A percentile compares a stretch with the other conserved stretches of the same genome.
Evolutionary conservation across 2,888 invertebrate genomes (phyloP).

Genomic region (Herminia tarsipennalis): DNA sequence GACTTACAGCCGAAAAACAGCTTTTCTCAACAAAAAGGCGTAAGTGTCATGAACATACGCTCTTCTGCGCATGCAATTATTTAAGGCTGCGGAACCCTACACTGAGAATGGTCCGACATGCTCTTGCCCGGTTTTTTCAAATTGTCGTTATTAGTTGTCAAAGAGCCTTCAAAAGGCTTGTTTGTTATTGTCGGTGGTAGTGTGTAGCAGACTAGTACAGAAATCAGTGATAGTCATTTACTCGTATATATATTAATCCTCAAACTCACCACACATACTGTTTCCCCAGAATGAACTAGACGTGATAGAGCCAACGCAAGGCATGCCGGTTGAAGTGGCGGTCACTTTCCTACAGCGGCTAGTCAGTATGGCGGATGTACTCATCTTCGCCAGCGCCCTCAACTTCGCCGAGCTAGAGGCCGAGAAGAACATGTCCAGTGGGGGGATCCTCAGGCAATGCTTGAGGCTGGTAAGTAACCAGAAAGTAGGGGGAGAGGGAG

Average conservation of each 20-base stretch:
- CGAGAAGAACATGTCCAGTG: slow-evolving; percentile 99
- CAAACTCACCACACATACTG: not conserved
- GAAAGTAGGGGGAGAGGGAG: not conserved
- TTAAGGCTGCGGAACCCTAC: too few relatives aligned
- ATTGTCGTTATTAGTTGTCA: too few relatives aligned
- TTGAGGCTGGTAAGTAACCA: slow-evolving; percentile 91
- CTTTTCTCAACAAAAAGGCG: too few relatives aligned
- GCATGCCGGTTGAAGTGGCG: slow-evolving; percentile 99
- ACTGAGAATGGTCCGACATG: too few relatives aligned
- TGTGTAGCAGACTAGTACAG: too few relatives aligned
- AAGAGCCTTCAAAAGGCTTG: too few relatives aligned
- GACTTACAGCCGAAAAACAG: too few relatives aligned
- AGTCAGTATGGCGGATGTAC: slow-evolving; percentile 99
- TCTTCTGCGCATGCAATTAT: too few relatives aligned
- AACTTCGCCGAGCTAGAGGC: slow-evolving; percentile 99
- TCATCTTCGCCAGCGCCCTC: slow-evolving; percentile 98
- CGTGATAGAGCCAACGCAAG: slow-evolving; percentile 99
- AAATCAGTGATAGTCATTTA: too few relatives aligned
- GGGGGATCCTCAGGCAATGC: slow-evolving; percentile 99
- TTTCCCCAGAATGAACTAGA: slow-evolving; percentile 95
- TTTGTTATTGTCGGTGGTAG: too few relatives aligned
- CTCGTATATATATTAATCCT: not conserved
- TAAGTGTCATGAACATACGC: too few relatives aligned
- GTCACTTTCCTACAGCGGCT: slow-evolving; percentile 99
- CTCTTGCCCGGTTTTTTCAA: too few relatives aligned